A percentile compares a stretch with the other conserved stretches of the same genome.
These are phyloP conservation scores for Microchrysa polita DNA, from an alignment of 2,888 invertebrate species.

Conservation along the genomic window DNA sequence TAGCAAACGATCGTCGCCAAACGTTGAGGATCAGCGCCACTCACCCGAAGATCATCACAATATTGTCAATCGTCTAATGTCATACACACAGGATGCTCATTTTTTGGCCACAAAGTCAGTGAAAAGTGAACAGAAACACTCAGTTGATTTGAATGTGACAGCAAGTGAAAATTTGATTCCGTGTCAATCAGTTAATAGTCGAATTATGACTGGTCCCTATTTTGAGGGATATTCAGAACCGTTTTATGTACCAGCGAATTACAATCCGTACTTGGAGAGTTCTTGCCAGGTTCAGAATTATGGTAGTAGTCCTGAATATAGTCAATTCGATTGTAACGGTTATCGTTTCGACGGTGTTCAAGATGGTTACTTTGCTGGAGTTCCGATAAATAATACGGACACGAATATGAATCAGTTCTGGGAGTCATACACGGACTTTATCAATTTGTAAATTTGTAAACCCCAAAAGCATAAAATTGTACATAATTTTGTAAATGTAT, in stretches of 20 bases:
- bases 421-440: constrained; percentile 25
- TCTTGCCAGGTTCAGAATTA: neutral
- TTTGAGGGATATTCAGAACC: neutral
- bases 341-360: neutral
- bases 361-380: neutral
- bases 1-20: constrained; percentile 40
- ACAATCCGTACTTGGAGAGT: neutral
- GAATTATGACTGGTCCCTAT: neutral
- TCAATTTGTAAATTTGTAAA: constrained; percentile 9
- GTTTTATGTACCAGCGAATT: neutral
- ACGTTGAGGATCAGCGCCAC: neutral
- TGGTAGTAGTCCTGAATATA: neutral
- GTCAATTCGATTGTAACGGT: constrained; percentile 13
- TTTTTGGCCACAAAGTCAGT: neutral
- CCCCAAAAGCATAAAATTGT: no score
- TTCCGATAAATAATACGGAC: neutral
- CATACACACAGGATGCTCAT: constrained; percentile 47
- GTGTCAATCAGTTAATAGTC: neutral
- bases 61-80: constrained; percentile 50
- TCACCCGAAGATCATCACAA: constrained; percentile 47
- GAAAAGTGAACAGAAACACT: neutral
- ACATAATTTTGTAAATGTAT: no score
- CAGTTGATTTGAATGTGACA: neutral
- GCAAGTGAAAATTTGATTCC: neutral
- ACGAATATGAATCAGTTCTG: neutral